Conservation (phyloP, 2,797 vertebrate genomes). For the Betta splendens region DNA sequence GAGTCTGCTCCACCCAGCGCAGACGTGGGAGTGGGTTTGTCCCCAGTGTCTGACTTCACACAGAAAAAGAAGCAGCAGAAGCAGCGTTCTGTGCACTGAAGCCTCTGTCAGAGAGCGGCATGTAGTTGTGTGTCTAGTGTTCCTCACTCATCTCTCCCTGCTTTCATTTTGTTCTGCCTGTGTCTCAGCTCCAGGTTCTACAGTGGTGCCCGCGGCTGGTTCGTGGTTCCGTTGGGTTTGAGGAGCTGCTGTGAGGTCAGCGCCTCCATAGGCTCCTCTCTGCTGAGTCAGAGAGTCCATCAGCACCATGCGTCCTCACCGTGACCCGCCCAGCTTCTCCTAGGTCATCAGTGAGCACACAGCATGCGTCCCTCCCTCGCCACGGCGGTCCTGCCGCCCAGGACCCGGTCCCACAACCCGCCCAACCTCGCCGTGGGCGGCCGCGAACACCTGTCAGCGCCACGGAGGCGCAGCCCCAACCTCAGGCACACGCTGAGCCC, state of each 20-base stretch:
- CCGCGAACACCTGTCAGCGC: conserved; percentile 80
- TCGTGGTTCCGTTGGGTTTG: no score
- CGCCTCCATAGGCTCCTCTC: no score
- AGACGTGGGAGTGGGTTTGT: no score
- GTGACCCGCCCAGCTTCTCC: conserved; percentile 2
- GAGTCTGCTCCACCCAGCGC: no score
- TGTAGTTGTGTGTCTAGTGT: no score
- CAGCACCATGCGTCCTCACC: background rate
- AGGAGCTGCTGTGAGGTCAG: no score
- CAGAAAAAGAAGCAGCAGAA: no score
- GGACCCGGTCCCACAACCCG: conserved; percentile 78
- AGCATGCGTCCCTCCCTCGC: conserved; percentile 84
- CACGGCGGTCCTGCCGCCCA: conserved; percentile 79
- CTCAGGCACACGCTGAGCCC: conserved; percentile 94
- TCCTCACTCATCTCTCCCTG: background rate
- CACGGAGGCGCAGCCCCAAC: conserved; percentile 91
- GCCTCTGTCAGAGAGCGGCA: no score
- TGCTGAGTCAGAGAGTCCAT: conserved; percentile 8
- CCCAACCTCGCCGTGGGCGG: conserved; percentile 82
- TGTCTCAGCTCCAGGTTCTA: conserved; percentile 35
- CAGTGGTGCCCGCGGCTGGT: no score
- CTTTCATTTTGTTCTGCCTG: conserved; percentile 16
- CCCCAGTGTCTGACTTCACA: no score
- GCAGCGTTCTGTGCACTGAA: no score
- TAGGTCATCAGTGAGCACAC: conserved; percentile 14